Conservation (phyloP, 2,888 invertebrate species). For the Drosophila quasianomalipes region DNA sequence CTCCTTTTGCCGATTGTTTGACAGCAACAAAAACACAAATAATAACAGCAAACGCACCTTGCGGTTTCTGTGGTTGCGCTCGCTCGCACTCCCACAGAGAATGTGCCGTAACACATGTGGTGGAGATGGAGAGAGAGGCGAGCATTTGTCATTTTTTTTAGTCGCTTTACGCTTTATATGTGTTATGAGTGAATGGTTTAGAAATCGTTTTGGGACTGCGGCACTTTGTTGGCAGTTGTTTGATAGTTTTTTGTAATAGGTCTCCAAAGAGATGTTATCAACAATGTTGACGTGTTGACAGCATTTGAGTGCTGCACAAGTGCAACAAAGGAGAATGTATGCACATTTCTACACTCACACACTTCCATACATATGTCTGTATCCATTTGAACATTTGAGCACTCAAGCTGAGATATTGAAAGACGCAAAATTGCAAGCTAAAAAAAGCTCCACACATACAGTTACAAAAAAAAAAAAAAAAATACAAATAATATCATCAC, state of each 20-base stretch:
- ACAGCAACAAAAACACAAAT: conserved; percentile 52
- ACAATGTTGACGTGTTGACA: conserved; percentile 53
- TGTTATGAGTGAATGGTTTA: conserved; percentile 69
- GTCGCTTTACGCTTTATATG: conserved; percentile 48
- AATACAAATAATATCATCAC: neutral
- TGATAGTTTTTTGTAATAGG: conserved; percentile 57
- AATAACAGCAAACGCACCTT: conserved; percentile 74
- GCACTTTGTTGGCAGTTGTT: conserved; percentile 63
- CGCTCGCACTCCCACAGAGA: conserved; percentile 49
- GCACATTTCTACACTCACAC: neutral
- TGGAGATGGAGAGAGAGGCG: conserved; percentile 20
- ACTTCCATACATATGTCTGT: neutral
- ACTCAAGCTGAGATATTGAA: conserved; percentile 6
- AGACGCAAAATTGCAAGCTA: neutral
- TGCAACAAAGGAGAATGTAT: conserved; percentile 49
- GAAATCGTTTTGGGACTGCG: conserved; percentile 73
- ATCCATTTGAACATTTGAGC: conserved; percentile 1
- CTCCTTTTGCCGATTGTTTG: conserved; percentile 50
- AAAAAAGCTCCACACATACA: neutral
- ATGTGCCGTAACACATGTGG: conserved; percentile 33
- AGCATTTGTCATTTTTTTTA: conserved; percentile 14
- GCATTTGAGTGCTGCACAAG: conserved; percentile 46
- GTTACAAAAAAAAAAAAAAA: neutral
- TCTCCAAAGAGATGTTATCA: conserved; percentile 64
- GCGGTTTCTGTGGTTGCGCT: conserved; percentile 71